Conservation (phyloP, 2,888 invertebrate genomes). For the Polymixis flavicincta region DNA sequence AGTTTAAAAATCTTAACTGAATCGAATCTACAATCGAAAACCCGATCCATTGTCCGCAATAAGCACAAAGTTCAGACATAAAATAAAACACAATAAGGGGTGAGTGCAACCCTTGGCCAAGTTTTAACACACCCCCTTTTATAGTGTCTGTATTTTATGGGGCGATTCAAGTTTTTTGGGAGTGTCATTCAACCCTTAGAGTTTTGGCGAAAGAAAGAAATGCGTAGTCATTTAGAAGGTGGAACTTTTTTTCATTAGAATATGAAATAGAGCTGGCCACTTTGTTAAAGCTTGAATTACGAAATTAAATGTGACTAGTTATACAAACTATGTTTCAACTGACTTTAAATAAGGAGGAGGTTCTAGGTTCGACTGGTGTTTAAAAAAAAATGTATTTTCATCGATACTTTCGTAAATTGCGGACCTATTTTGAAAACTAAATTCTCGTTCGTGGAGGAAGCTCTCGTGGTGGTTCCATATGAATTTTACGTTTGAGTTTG, state of each 20-base stretch:
- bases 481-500: too few species aligned
- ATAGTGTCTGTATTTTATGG: constrained; percentile 63
- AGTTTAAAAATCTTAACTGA: constrained; percentile 7
- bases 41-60: constrained; percentile 37
- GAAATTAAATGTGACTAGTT: too few species aligned
- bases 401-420: too few species aligned
- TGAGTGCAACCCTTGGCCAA: constrained; percentile 53
- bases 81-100: constrained; percentile 64
- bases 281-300: background rate
- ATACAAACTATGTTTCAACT: too few species aligned
- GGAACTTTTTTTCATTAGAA: constrained; percentile 10
- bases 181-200: constrained; percentile 49
- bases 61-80: constrained; percentile 55
- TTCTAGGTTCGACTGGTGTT: too few species aligned
- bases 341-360: too few species aligned
- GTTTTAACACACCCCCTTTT: constrained; percentile 54
- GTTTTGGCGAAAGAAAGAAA: constrained; percentile 32
- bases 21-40: constrained; percentile 11
- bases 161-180: constrained; percentile 46
- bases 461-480: too few species aligned
- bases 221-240: constrained; percentile 36
- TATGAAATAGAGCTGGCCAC: background rate
- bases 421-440: too few species aligned
- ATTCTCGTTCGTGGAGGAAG: too few species aligned
- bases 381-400: too few species aligned